phyloP scores from a whole-genome alignment of 2,888 invertebrate species.

The Rotaria socialis region DNA sequence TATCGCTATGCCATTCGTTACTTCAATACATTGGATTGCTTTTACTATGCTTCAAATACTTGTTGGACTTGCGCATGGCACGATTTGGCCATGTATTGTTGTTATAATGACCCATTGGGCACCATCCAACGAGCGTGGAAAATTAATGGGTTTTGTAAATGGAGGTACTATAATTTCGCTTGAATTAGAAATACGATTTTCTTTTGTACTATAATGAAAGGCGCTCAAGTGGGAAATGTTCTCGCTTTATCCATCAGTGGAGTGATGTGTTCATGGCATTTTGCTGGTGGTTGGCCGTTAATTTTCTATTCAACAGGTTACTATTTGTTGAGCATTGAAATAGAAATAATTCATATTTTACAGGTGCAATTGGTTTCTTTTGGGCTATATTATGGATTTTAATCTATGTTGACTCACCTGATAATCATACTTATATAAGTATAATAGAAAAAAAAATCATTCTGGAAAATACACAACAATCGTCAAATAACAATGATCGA shows the following conservation, averaged over 20 bases:
- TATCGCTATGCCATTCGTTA: constrained; percentile 38
- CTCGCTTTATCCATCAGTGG: constrained; percentile 39
- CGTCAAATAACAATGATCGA: not conserved
- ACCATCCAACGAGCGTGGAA: constrained; percentile 39
- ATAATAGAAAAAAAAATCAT: constrained; percentile 40
- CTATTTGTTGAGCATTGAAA: too few relatives aligned
- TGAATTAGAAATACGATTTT: not conserved
- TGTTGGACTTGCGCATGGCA: constrained; percentile 42
- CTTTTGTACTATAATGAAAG: not conserved
- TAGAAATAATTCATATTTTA: too few relatives aligned
- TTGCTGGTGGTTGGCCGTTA: constrained; percentile 43
- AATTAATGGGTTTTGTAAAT: constrained; percentile 42
- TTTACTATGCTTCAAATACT: constrained; percentile 36
- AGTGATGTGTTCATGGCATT: constrained; percentile 33
- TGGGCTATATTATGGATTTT: constrained; percentile 38
- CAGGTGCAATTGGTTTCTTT: constrained; percentile 37
- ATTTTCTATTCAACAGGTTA: constrained; percentile 36
- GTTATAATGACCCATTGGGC: constrained; percentile 41
- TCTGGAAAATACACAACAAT: constrained; percentile 37
- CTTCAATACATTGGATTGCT: constrained; percentile 30
- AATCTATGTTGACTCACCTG: constrained; percentile 31
- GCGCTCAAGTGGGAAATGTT: constrained; percentile 45
- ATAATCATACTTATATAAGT: constrained; percentile 33
- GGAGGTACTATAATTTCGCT: not conserved
- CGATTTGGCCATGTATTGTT: constrained; percentile 43